Percentiles rank a stretch among this genome's conserved stretches.
These are phyloP conservation scores for Drosophila hydei DNA, from an alignment of 1,140 invertebrate species.

Conservation along the genomic window DNA sequence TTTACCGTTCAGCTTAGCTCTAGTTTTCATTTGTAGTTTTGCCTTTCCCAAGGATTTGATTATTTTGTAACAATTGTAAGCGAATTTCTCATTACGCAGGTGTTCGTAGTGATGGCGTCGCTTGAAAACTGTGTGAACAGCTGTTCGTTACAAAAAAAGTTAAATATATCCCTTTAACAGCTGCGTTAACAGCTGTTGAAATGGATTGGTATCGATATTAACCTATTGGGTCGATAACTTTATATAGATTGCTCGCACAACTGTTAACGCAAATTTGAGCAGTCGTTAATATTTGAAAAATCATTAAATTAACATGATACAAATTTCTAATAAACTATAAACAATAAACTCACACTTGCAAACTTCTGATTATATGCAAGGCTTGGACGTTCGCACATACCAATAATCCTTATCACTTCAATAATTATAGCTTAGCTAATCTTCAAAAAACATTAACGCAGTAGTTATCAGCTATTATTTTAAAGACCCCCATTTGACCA, in stretches of 20 bases:
- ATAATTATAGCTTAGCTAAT: conserved; percentile 62
- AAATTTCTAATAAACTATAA: too few relatives aligned
- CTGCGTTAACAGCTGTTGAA: conserved; percentile 24
- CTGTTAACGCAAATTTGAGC: conserved; percentile 20
- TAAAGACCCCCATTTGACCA: conserved; percentile 60
- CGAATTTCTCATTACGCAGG: conserved; percentile 69
- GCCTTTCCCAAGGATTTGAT: conserved; percentile 7
- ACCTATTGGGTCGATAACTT: not conserved
- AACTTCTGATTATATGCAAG: too few relatives aligned
- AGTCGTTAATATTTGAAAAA: not conserved
- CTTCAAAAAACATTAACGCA: conserved; percentile 38
- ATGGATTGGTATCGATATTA: conserved; percentile 6
- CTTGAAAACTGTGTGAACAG: conserved; percentile 51
- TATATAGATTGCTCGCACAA: not conserved
- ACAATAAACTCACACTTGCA: too few relatives aligned
- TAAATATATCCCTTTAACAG: conserved; percentile 5
- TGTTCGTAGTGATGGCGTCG: conserved; percentile 50
- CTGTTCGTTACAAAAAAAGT: conserved; percentile 30
- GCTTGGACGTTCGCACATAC: conserved; percentile 23
- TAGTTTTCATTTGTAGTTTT: conserved; percentile 23
- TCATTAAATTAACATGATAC: too few relatives aligned
- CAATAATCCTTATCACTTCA: conserved; percentile 62
- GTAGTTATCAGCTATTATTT: conserved; percentile 51
- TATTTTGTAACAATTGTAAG: conserved; percentile 49
- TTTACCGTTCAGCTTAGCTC: not conserved